These are phyloP conservation scores for Tretioscincus oriximinensis DNA, from an alignment of 2,113 vertebrate species.

Conservation along the genomic window DNA sequence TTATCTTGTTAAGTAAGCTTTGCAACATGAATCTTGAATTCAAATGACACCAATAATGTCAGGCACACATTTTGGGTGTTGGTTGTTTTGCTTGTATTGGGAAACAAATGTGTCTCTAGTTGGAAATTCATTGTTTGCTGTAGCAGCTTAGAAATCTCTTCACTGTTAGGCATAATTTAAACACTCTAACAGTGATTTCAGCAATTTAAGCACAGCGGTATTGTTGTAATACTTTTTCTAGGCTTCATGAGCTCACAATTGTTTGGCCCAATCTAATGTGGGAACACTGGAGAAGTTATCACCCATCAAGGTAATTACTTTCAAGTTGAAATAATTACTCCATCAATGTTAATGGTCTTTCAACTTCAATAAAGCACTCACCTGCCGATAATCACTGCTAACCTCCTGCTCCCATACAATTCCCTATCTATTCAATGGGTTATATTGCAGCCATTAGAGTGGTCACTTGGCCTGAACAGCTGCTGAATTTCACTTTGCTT, in stretches of 20 bases:
- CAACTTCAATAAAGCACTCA: conserved; percentile 92
- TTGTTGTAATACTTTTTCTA: conserved; percentile 83
- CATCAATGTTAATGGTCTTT: conserved; percentile 93
- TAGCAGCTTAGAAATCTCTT: conserved; percentile 72
- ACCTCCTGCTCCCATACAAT: conserved; percentile 84
- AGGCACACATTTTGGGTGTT: conserved; percentile 65
- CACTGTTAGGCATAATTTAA: conserved; percentile 75
- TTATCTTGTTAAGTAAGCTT: conserved; percentile 18
- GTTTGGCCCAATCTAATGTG: conserved; percentile 79
- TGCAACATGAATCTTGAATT: conserved; percentile 65
- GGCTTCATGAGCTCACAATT: conserved; percentile 77
- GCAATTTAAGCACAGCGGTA: conserved; percentile 76
- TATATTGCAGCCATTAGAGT: conserved; percentile 84
- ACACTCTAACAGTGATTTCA: conserved; percentile 71
- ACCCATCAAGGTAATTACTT: conserved; percentile 88
- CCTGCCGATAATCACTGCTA: conserved; percentile 86
- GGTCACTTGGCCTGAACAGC: conserved; percentile 88
- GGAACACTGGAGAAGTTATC: conserved; percentile 82
- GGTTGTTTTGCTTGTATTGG: conserved; percentile 74
- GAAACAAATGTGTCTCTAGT: conserved; percentile 75
- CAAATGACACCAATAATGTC: conserved; percentile 69
- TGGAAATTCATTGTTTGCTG: conserved; percentile 74
- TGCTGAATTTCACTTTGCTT: conserved; percentile 86
- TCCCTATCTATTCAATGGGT: conserved; percentile 86
- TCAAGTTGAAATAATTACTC: conserved; percentile 92